Conservation (phyloP, 53 echinoderm and acorn worm species). For the Mesocentrotus franciscanus region DNA sequence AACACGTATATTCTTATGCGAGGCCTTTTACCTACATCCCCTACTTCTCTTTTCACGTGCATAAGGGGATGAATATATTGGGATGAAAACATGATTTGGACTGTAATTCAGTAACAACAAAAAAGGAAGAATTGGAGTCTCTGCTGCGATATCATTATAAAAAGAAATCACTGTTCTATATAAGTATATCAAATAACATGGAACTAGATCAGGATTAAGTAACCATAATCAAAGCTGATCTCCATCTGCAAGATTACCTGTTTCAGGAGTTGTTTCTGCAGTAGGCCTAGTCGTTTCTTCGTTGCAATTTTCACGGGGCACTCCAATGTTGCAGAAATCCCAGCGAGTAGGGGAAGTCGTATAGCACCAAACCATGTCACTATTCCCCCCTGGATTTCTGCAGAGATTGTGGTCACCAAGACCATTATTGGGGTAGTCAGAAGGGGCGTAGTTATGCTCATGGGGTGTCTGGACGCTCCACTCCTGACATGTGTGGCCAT, state of each 20-base stretch:
- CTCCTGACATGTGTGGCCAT: background rate
- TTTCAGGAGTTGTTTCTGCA: background rate
- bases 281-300: background rate
- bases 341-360: conserved; percentile 21
- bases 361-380: conserved; percentile 24
- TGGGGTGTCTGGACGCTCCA: conserved; percentile 39
- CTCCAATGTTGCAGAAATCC: conserved; percentile 35
- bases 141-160: too few relatives aligned
- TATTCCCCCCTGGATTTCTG: background rate
- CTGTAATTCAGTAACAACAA: too few relatives aligned
- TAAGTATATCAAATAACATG: too few relatives aligned
- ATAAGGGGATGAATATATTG: too few relatives aligned
- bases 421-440: background rate
- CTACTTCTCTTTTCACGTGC: too few relatives aligned
- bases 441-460: background rate
- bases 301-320: background rate
- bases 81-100: too few relatives aligned
- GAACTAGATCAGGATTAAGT: too few relatives aligned
- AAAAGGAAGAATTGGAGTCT: too few relatives aligned
- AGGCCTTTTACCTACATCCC: too few relatives aligned
- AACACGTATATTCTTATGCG: too few relatives aligned
- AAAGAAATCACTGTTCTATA: too few relatives aligned
- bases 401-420: conserved; percentile 53
- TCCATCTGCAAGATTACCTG: background rate
- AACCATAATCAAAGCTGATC: background rate